Evolutionary conservation across 2,113 vertebrate genomes (phyloP).

Genomic region (Onychostruthus taczanowskii): DNA sequence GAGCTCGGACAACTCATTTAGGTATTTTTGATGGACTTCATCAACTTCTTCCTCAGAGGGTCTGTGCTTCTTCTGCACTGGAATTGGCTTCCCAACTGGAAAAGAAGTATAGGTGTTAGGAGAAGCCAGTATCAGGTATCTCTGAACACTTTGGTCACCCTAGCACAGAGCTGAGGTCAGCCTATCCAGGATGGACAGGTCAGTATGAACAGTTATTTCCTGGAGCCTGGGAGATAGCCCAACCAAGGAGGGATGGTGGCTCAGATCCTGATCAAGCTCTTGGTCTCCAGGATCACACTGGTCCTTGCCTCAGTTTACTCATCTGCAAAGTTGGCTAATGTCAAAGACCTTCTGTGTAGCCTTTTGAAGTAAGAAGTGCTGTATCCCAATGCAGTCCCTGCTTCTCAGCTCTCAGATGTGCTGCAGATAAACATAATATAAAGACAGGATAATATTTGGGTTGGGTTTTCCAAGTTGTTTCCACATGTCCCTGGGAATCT

Average conservation of each 20-base stretch:
- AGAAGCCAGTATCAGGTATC: background rate
- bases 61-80: slow-evolving; percentile 73
- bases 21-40: slow-evolving; percentile 81
- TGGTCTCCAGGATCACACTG: background rate
- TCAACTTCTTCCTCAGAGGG: slow-evolving; percentile 81
- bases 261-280: background rate
- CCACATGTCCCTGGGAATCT: background rate
- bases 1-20: slow-evolving; percentile 80
- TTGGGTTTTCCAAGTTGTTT: background rate
- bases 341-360: background rate
- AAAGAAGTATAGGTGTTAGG: background rate
- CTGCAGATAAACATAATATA: background rate
- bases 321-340: background rate
- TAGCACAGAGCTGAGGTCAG: background rate
- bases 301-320: background rate
- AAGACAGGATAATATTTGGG: background rate
- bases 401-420: background rate
- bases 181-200: background rate
- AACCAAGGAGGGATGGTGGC: background rate
- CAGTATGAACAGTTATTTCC: too few species aligned
- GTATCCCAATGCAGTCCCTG: background rate
- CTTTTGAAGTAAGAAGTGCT: background rate
- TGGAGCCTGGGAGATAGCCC: background rate
- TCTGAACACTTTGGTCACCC: background rate
- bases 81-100: slow-evolving; percentile 88